These are phyloP conservation scores for Cantharis flavilabris DNA, from an alignment of 2,888 invertebrate genomes.

Conservation along the genomic window DNA sequence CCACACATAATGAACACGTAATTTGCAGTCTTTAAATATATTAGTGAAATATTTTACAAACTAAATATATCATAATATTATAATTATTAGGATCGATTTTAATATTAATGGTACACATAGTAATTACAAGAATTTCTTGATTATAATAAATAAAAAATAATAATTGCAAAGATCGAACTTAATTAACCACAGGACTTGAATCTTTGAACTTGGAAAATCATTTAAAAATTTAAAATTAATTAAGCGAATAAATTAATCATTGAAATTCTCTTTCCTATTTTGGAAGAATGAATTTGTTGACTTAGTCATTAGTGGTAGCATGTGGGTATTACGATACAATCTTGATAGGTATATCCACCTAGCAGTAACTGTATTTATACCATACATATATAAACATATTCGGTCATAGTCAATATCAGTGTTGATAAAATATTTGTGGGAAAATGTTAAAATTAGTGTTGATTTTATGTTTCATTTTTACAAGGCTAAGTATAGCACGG, in stretches of 20 bases:
- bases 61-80: too few species aligned
- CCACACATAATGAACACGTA: too few species aligned
- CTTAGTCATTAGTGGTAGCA: neutral
- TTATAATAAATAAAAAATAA: too few species aligned
- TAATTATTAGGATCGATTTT: too few species aligned
- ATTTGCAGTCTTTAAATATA: too few species aligned
- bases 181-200: neutral
- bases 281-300: neutral
- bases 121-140: too few species aligned
- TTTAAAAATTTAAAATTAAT: neutral
- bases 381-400: neutral
- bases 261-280: neutral
- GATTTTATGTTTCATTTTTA: neutral
- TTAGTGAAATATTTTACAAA: too few species aligned
- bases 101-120: too few species aligned
- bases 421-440: neutral
- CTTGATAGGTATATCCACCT: neutral
- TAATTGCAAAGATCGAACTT: neutral
- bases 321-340: neutral
- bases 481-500: neutral
- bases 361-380: neutral
- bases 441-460: neutral
- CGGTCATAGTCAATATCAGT: neutral
- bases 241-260: neutral
- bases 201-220: neutral